These are phyloP conservation scores for Emmelina monodactyla DNA, from an alignment of 2,888 invertebrate genomes.

Conservation along the genomic window DNA sequence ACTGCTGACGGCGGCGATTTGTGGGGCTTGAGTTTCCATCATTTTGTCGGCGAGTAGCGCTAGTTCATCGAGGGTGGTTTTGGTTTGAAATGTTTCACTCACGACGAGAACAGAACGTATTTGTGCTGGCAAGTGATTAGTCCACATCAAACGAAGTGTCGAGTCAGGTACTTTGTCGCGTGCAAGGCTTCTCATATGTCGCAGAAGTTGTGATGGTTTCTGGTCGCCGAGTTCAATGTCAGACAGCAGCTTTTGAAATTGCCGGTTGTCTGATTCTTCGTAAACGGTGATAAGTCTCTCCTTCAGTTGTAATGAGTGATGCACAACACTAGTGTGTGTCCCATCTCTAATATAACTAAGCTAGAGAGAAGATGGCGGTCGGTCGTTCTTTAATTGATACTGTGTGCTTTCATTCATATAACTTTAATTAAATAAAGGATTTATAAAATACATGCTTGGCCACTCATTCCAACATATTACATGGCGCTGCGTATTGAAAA, in stretches of 20 bases:
- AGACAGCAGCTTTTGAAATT: not conserved
- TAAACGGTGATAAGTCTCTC: not conserved
- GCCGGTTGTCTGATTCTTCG: not conserved
- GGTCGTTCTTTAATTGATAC: too few relatives aligned
- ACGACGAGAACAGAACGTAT: not conserved
- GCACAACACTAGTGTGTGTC: too few relatives aligned
- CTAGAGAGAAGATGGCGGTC: too few relatives aligned
- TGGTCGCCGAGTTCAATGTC: not conserved
- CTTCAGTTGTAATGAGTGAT: too few relatives aligned
- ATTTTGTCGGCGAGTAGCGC: conserved; percentile 1
- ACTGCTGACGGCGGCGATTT: not conserved
- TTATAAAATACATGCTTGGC: too few relatives aligned
- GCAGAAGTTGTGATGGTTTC: not conserved
- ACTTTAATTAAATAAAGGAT: too few relatives aligned
- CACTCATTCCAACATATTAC: too few relatives aligned
- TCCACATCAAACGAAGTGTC: not conserved
- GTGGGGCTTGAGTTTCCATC: not conserved
- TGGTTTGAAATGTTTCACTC: not conserved
- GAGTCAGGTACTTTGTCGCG: not conserved
- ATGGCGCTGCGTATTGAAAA: too few relatives aligned
- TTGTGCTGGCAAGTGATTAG: not conserved
- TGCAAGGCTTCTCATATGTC: not conserved
- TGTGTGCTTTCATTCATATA: too few relatives aligned
- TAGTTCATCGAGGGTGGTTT: not conserved
- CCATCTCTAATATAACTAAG: too few relatives aligned